Evolutionary conservation across 2,888 invertebrate genomes (phyloP).

Genomic region (Eupeodes latifasciatus): DNA sequence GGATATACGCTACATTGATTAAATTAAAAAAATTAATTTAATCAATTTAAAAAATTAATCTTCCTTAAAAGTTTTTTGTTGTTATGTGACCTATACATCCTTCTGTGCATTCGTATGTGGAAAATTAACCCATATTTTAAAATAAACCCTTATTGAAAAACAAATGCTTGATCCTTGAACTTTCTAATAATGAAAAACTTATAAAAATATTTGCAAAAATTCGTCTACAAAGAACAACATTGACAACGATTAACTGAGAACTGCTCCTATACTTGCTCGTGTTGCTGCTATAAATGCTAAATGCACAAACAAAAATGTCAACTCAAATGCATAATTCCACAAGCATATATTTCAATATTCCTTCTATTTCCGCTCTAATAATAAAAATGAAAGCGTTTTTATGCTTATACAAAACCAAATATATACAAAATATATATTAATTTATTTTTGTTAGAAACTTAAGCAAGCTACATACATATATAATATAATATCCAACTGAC

Average conservation of each 20-base stretch:
- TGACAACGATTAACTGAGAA: neutral
- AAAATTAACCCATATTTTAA: too few relatives aligned
- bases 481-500: slow-evolving; percentile 40
- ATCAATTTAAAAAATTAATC: too few relatives aligned
- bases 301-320: slow-evolving; percentile 15
- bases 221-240: neutral
- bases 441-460: slow-evolving; percentile 11
- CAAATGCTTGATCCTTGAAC: too few relatives aligned
- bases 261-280: neutral
- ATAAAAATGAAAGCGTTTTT: slow-evolving; percentile 34
- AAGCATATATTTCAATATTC: slow-evolving; percentile 29
- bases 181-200: too few relatives aligned
- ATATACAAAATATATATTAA: neutral
- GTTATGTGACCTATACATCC: too few relatives aligned
- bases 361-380: slow-evolving; percentile 39
- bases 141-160: too few relatives aligned
- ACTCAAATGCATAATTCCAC: slow-evolving; percentile 6
- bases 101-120: too few relatives aligned
- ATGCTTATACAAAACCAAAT: too few relatives aligned
- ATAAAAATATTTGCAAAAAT: neutral
- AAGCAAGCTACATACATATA: neutral
- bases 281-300: neutral
- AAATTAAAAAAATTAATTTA: too few relatives aligned
- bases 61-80: too few relatives aligned
- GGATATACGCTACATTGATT: too few relatives aligned